Base-by-base conservation (phyloP, 2,113 vertebrate genomes). In the Anhinga anhinga region DNA sequence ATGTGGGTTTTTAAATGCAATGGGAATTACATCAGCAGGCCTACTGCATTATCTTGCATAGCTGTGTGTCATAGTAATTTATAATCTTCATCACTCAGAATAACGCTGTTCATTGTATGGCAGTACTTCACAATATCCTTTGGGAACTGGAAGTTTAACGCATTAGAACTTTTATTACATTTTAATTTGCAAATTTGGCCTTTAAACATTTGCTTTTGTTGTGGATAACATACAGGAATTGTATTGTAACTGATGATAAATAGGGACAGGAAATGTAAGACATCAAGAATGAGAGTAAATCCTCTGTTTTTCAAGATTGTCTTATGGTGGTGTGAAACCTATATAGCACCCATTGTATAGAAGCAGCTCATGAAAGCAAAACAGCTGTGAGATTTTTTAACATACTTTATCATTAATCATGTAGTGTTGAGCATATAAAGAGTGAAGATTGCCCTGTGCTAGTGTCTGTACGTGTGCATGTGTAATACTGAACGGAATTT, bases 151-250 rank as follows among this genome's bases (percentile, higher is more conserved):
- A 66, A 80, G 8, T 61, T 67, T 62, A 91, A 80, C 77, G 34
- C 17, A 15, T 80, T 85, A 66, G 36, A 85, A 65, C 15, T 91
- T 91, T 58, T 67, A 79, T 85, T 95, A 18, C 56, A 69, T 94
- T 95, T 95, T 91, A 85, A 85, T 95, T 95, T 94, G 49, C 62
- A 96, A 63, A 90, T 66, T 23, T 95, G 84, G 38, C 49, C 86
- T 91, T 84, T 79, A 66, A 86, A 52, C 29, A 23, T 62, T 85
- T 72, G 40, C 19, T 89, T 95, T 95, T 91, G 27, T 86, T 95
- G 69, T 38, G 42, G 30, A 14, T 82, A 86, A 36, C 40, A 5
- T 74, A 55, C 40, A 82, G 56, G 40, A 89, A 73, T 79, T 71
- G 22, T 66, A 44, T 69, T 76, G 58, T 74, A 76, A 82, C n/a